A percentile compares a stretch with the other conserved stretches of the same genome.
phyloP scores from a whole-genome alignment of 2,888 invertebrate genomes.

The Punctoribates punctum region DNA sequence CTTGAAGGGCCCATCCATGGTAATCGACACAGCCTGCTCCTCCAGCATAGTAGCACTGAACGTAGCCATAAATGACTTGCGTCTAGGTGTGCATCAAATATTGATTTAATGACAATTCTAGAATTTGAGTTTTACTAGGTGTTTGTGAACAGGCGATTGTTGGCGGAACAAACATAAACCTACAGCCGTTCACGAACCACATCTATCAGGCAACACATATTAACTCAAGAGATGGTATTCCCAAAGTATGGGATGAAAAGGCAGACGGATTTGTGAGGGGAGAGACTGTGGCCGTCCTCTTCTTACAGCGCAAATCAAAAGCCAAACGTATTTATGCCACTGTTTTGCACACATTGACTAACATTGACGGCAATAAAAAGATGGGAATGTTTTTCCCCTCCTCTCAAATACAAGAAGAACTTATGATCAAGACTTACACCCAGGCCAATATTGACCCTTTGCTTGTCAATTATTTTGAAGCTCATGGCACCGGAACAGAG shows the following conservation, averaged over 20 bases:
- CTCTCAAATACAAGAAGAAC: constrained; percentile 64
- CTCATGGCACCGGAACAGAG: constrained; percentile 87
- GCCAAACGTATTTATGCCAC: constrained; percentile 80
- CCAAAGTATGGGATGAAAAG: constrained; percentile 87
- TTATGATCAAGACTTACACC: constrained; percentile 70
- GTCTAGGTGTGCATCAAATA: constrained; percentile 61
- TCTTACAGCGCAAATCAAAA: constrained; percentile 67
- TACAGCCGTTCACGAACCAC: constrained; percentile 59
- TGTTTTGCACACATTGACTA: constrained; percentile 78
- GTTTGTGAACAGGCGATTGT: constrained; percentile 87
- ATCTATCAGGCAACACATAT: constrained; percentile 86
- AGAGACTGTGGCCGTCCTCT: constrained; percentile 68
- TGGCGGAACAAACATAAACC: constrained; percentile 56
- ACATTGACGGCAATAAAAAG: constrained; percentile 87
- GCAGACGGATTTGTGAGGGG: constrained; percentile 85
- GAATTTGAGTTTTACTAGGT: constrained; percentile 57
- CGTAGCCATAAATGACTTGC: constrained; percentile 64
- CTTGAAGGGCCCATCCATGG: constrained; percentile 62
- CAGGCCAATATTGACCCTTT: constrained; percentile 75
- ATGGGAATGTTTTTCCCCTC: constrained; percentile 61
- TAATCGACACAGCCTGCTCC: constrained; percentile 44
- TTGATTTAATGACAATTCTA: background rate
- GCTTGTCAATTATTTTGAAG: constrained; percentile 86
- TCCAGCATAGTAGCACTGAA: constrained; percentile 49
- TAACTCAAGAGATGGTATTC: constrained; percentile 83